A percentile compares a stretch with the other conserved stretches of the same genome.
Evolutionary conservation across 2,113 vertebrate genomes (phyloP).

Genomic region (Phyllopteryx taeniolatus): DNA sequence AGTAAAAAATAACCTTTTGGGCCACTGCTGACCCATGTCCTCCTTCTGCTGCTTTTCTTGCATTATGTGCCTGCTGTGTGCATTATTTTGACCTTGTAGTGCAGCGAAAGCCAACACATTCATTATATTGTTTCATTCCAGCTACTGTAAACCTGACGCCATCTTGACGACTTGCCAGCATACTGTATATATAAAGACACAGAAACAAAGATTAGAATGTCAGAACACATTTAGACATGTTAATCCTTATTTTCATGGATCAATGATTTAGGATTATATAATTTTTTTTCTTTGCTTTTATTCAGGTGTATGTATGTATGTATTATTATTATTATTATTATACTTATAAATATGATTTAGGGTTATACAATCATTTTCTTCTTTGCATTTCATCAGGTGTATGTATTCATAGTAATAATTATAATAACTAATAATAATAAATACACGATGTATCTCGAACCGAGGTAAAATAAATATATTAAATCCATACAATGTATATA

Average conservation of each 20-base stretch:
- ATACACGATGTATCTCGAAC: too few species aligned
- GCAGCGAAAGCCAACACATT: background rate
- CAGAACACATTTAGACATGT: background rate
- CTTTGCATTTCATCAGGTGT: too few species aligned
- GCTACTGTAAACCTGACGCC: background rate
- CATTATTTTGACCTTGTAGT: slow-evolving; percentile 2
- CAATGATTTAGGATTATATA: background rate
- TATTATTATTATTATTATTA: background rate
- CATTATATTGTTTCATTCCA: slow-evolving; percentile 4
- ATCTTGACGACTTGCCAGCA: background rate
- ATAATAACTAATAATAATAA: background rate
- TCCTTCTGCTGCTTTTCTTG: background rate
- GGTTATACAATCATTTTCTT: too few species aligned
- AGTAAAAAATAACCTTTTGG: background rate
- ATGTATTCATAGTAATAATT: too few species aligned
- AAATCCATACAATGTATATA: too few species aligned
- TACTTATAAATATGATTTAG: too few species aligned
- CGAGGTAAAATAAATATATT: too few species aligned
- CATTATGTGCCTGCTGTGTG: background rate
- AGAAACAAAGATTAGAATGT: background rate
- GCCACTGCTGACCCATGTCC: background rate
- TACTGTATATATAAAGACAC: background rate
- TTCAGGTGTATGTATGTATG: background rate
- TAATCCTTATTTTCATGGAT: background rate
- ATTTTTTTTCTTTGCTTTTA: background rate